Conservation (phyloP, 2,113 vertebrate species). For the Ginglymostoma cirratum region DNA sequence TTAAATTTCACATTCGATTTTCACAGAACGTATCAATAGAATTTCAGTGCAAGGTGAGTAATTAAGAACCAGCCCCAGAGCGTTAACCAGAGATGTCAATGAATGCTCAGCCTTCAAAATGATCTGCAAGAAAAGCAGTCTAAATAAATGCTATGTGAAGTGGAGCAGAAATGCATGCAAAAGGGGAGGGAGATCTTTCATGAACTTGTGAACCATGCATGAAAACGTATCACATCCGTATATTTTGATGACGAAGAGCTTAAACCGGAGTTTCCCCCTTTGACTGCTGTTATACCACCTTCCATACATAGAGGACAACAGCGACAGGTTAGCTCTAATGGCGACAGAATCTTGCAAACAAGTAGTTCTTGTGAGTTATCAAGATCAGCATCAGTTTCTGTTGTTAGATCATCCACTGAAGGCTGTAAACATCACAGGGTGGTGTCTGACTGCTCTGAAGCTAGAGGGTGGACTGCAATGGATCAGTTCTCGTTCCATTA, state of each 20-base stretch:
- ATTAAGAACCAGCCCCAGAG: background rate
- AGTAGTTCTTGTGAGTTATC: background rate
- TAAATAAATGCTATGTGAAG: background rate
- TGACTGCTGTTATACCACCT: background rate
- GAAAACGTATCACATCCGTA: background rate
- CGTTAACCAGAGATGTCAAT: too few relatives aligned
- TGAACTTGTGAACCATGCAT: background rate
- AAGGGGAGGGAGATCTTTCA: background rate
- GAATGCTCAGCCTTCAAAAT: too few relatives aligned
- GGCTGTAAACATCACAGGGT: background rate
- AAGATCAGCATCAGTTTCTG: background rate
- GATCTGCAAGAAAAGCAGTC: too few relatives aligned
- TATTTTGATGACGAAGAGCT: background rate
- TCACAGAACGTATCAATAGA: background rate
- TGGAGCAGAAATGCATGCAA: background rate
- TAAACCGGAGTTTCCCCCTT: background rate
- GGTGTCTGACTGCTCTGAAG: background rate
- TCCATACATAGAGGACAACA: background rate
- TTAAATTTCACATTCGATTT: background rate
- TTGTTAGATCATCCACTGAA: background rate
- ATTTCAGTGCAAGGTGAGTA: background rate
- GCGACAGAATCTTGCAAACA: background rate
- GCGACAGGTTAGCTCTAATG: background rate
- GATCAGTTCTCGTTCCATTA: background rate
- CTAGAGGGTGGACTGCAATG: background rate